Percentiles rank a stretch among this genome's conserved stretches.
phyloP scores from a whole-genome alignment of 2,113 vertebrate species.

The Lamprotornis superbus region DNA sequence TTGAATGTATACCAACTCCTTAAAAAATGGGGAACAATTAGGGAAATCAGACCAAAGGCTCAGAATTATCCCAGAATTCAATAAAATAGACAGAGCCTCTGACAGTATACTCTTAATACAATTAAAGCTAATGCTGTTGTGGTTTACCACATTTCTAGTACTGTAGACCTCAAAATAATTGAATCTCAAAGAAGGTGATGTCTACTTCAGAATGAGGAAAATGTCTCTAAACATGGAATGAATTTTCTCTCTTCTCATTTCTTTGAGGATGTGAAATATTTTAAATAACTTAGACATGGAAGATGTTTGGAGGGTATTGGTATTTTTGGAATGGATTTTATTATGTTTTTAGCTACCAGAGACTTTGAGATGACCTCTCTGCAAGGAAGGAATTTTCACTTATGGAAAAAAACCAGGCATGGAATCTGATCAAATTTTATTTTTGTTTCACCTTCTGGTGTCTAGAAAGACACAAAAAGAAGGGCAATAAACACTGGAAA shows the following conservation, averaged over 20 bases:
- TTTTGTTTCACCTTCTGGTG: background rate
- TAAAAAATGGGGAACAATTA: background rate
- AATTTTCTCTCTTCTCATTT: background rate
- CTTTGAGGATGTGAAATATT: background rate
- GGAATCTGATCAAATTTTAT: background rate
- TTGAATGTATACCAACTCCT: background rate
- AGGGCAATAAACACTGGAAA: background rate
- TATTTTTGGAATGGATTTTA: background rate
- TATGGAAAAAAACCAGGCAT: background rate
- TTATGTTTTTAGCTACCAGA: background rate
- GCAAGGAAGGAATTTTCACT: background rate
- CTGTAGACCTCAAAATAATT: background rate
- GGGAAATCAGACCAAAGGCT: background rate
- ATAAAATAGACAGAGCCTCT: background rate
- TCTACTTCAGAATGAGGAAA: background rate
- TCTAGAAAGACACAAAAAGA: background rate
- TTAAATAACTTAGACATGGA: background rate
- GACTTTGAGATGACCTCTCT: background rate
- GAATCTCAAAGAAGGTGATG: background rate
- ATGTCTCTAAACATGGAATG: background rate
- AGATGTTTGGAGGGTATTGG: background rate
- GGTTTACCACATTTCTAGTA: background rate
- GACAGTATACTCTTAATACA: background rate
- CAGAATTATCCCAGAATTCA: background rate
- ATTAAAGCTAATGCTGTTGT: background rate